Percentiles rank a stretch among this genome's conserved stretches.
phyloP scores from a whole-genome alignment of 2,113 vertebrate genomes.

The Terrapene triunguis region DNA sequence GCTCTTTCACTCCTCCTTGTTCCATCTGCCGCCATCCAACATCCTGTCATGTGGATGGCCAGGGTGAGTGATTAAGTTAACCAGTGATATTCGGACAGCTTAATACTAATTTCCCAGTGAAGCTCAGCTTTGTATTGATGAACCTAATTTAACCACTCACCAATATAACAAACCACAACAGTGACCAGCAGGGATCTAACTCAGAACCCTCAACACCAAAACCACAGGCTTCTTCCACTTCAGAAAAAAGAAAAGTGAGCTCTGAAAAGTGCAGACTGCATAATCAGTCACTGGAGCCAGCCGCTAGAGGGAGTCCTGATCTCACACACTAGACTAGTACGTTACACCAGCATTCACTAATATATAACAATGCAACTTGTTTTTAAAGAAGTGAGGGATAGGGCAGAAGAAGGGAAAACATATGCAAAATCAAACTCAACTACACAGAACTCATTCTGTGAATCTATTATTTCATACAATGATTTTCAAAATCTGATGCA shows the following conservation, averaged over 20 bases:
- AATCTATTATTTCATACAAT: background rate
- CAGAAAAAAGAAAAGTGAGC: background rate
- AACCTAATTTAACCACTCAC: background rate
- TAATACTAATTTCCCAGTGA: background rate
- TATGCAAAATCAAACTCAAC: background rate
- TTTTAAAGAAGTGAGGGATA: background rate
- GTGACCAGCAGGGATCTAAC: background rate
- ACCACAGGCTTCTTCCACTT: background rate
- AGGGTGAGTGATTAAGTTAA: background rate
- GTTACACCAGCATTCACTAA: background rate
- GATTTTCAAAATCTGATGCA: background rate
- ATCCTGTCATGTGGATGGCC: rapidly evolving
- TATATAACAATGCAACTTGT: background rate
- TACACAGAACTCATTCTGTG: rapidly evolving
- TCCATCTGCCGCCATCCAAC: background rate
- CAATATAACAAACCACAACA: background rate
- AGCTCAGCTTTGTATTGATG: background rate
- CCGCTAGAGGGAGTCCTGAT: slow-evolving; percentile 59
- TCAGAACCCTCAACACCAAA: background rate
- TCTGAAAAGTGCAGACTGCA: rapidly evolving
- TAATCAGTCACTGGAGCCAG: background rate
- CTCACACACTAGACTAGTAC: background rate
- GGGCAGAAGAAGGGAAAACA: background rate
- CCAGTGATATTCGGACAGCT: background rate
- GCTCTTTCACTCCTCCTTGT: background rate